Base-by-base conservation (phyloP, 2,888 invertebrate species). In the Sesamia inferens region DNA sequence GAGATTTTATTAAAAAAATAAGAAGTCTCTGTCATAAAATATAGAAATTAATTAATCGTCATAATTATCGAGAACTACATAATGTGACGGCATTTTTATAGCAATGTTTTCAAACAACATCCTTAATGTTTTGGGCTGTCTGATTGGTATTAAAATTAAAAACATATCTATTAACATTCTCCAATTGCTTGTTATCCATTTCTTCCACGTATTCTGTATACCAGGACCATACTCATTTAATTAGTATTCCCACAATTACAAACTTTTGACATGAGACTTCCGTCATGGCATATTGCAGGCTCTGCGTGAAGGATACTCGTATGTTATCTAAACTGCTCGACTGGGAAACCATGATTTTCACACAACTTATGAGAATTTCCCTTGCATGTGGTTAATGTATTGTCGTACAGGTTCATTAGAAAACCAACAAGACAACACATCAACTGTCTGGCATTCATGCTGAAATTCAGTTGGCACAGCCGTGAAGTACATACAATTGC, bases 291-390 rank as follows among this genome's bases (percentile, higher is more conserved):
- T 81, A 65, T 81, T 58, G 58, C 57, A 31, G 54, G 57, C 47
- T 55, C 8, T n/a, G 39, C 61, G n/a, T 42, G 39, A 24, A 72
- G 66, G 31, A 31, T 31, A 31, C 31, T 31, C 78, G 76, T 78
- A 81, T 76, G 66, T 78, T 81, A 78, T 59, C 19, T 66, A 66
- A 81, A 78, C 76, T 69, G 81, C 81, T 44, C 68, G 54, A 24
- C 76, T 78, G 69, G 69, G 78, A 58, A 68, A 75, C 75, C 76
- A 81, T 67, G 75, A 78, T 80, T 64, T 67, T 48, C 62, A 31
- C 68, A 44, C 42, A 44, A 79, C 65, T 65, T 64, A 75, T 44
- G 58, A 75, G 42, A 80, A 80, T 74, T 61, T 48, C 55, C 61
- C 3, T 55, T 24, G 42, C 22, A 42, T 72, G 48, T 51, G 42